phyloP scores from a whole-genome alignment of 2,888 invertebrate genomes.

The Aricia artaxerxes region DNA sequence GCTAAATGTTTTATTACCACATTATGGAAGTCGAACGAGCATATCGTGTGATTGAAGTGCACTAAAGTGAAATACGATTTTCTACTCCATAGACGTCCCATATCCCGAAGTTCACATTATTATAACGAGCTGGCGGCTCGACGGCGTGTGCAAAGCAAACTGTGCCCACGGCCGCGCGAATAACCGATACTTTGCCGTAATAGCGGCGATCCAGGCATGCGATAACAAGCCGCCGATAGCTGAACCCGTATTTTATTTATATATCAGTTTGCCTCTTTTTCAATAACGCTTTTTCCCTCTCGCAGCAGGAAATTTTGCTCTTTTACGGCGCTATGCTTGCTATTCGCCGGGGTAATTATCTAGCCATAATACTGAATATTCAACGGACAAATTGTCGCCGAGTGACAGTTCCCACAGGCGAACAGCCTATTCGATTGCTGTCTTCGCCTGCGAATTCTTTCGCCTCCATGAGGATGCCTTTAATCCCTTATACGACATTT shows the following conservation, averaged over 20 bases:
- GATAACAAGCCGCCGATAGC: conserved; percentile 81
- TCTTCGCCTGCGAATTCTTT: conserved; percentile 21
- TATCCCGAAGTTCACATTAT: conserved; percentile 79
- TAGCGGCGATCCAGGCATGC: conserved; percentile 76
- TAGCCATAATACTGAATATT: conserved; percentile 68
- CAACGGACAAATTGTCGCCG: conserved; percentile 64
- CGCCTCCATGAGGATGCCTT: background rate
- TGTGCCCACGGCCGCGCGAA: conserved; percentile 72
- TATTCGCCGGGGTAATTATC: conserved; percentile 75
- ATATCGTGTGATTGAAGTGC: conserved; percentile 20
- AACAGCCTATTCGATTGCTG: background rate
- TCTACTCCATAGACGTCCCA: conserved; percentile 71
- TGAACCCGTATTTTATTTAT: conserved; percentile 81
- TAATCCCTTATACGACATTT: conserved; percentile 4
- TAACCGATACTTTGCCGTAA: conserved; percentile 77
- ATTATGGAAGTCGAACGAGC: conserved; percentile 7
- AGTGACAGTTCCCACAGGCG: conserved; percentile 53
- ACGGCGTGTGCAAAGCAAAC: conserved; percentile 71
- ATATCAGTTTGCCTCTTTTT: conserved; percentile 77
- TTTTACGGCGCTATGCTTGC: conserved; percentile 73
- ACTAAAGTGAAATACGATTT: conserved; percentile 41
- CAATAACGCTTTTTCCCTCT: conserved; percentile 77
- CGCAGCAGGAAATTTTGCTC: conserved; percentile 74
- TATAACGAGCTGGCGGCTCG: conserved; percentile 76
- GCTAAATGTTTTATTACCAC: background rate